These are phyloP conservation scores for Lymantria monacha DNA, from an alignment of 2,888 invertebrate genomes.

Conservation along the genomic window DNA sequence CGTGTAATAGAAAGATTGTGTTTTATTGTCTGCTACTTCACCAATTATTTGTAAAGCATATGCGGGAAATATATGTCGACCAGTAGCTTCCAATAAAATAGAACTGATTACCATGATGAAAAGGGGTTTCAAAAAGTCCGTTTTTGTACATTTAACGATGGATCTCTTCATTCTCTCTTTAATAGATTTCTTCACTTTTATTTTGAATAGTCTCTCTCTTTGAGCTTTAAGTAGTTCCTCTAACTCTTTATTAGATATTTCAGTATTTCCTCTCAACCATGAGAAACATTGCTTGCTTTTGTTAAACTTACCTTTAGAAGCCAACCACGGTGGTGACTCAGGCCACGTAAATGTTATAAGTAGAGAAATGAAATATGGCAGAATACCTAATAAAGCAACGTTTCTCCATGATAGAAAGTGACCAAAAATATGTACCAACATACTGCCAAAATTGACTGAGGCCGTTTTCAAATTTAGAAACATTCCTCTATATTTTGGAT, in stretches of 20 bases:
- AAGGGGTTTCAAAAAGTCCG: slow-evolving; percentile 54
- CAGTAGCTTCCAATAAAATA: slow-evolving; percentile 49
- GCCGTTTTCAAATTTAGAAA: slow-evolving; percentile 58
- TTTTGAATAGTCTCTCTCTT: slow-evolving; percentile 24
- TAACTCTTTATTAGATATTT: slow-evolving; percentile 37
- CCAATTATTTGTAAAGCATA: slow-evolving; percentile 56
- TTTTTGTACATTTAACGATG: slow-evolving; percentile 41
- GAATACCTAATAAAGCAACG: slow-evolving; percentile 38
- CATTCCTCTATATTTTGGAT: slow-evolving; percentile 54
- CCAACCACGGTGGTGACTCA: slow-evolving; percentile 84
- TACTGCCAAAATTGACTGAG: slow-evolving; percentile 46
- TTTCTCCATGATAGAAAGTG: slow-evolving; percentile 46
- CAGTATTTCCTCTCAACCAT: slow-evolving; percentile 70
- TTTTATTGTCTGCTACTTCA: slow-evolving; percentile 42
- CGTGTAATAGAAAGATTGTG: slow-evolving; percentile 48
- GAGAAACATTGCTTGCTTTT: slow-evolving; percentile 74
- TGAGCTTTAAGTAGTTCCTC: slow-evolving; percentile 47
- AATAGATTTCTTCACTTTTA: slow-evolving; percentile 12
- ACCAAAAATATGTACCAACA: slow-evolving; percentile 43
- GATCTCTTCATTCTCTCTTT: slow-evolving; percentile 22
- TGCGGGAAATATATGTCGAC: slow-evolving; percentile 55
- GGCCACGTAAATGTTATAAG: slow-evolving; percentile 67
- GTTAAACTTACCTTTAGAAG: slow-evolving; percentile 55
- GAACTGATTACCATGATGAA: slow-evolving; percentile 41
- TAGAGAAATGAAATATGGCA: slow-evolving; percentile 41